Evolutionary conservation across 2,113 vertebrate genomes (phyloP).

Genomic region (Callopanchax toddi): DNA sequence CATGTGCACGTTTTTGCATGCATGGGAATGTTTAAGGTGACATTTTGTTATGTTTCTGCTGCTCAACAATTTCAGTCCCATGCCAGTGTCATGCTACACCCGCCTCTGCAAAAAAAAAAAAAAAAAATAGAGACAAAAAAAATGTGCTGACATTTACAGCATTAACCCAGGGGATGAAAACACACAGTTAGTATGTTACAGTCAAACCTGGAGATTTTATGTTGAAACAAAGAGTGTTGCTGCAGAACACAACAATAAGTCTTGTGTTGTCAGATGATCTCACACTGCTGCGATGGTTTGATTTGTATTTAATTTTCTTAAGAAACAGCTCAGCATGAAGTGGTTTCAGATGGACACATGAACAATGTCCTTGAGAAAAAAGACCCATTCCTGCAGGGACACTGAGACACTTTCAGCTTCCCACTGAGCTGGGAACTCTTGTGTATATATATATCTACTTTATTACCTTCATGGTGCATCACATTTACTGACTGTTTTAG

Average conservation of each 20-base stretch:
- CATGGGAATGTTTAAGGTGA: slow-evolving; percentile 1
- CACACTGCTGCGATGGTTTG: not conserved
- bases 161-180: not conserved
- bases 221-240: slow-evolving; percentile 15
- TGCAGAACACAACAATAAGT: too few species aligned
- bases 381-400: slow-evolving; percentile 19
- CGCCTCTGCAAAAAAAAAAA: not conserved
- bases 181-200: slow-evolving; percentile 21
- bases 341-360: slow-evolving; percentile 22
- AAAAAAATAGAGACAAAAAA: not conserved
- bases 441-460: slow-evolving; percentile 47
- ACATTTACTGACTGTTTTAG: slow-evolving; percentile 9
- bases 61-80: slow-evolving; percentile 9
- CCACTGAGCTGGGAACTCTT: slow-evolving; percentile 52
- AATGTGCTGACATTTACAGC: not conserved
- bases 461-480: slow-evolving; percentile 65
- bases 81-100: not conserved
- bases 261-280: slow-evolving; percentile 10
- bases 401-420: slow-evolving; percentile 44
- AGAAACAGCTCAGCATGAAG: not conserved
- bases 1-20: slow-evolving; percentile 26
- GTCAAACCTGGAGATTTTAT: slow-evolving; percentile 10
- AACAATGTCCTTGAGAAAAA: slow-evolving; percentile 42
- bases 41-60: not conserved
- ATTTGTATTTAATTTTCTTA: not conserved